phyloP scores from a whole-genome alignment of 2,888 invertebrate genomes.

The Phaonia tiefii region DNA sequence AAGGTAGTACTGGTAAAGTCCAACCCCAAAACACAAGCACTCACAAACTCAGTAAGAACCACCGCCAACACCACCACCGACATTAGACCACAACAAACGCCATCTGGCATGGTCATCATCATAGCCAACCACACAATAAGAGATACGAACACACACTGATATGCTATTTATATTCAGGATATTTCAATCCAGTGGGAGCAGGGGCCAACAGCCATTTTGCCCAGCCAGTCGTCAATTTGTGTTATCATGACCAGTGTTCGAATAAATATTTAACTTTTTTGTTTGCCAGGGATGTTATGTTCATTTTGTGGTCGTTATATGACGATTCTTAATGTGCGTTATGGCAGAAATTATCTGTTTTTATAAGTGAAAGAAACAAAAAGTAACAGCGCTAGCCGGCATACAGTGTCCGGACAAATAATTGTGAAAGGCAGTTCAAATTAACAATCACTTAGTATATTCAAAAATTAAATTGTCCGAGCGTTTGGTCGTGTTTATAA shows the following conservation, averaged over 20 bases:
- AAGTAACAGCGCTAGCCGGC: too few species aligned
- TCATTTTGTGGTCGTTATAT: conserved; percentile 21
- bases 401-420: too few species aligned
- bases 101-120: conserved; percentile 21
- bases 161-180: conserved; percentile 19
- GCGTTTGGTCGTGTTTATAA: too few species aligned
- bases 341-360: conserved; percentile 25
- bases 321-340: conserved; percentile 22
- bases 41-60: neutral
- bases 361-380: neutral
- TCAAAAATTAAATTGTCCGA: too few species aligned
- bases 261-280: conserved; percentile 3
- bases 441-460: too few species aligned
- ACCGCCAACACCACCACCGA: conserved; percentile 1
- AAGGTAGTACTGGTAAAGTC: neutral
- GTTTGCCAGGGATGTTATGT: neutral
- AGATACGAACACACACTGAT: conserved; percentile 1
- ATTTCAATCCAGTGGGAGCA: neutral
- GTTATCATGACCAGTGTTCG: neutral
- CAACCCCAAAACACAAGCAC: neutral
- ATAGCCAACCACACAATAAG: neutral
- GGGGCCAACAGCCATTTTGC: too few species aligned
- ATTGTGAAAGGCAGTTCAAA: too few species aligned
- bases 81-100: conserved; percentile 19
- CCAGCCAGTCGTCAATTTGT: neutral